Base-by-base conservation (phyloP, 2,888 invertebrate species). In the Mylabris sibirica region DNA sequence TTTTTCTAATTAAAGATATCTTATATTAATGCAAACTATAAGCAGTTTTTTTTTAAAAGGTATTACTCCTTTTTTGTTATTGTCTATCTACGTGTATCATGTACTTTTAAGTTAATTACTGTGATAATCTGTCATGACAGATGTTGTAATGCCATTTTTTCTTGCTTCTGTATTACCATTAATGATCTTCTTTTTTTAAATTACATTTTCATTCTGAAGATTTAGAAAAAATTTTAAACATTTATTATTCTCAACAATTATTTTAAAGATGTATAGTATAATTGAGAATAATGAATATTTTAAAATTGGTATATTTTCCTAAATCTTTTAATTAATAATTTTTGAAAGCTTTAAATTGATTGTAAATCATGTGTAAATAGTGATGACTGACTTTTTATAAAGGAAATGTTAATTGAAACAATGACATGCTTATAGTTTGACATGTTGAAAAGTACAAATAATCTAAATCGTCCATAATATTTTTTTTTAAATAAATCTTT, bases 91-190 rank as follows among this genome's bases (percentile, higher is more conserved):
- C 3, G 68, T 75, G 67, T 76, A 74, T 72, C 69, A 74, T 64
- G 71, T 71, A 74, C 67, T 73, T 74, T 73, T 76, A 76, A 76
- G 76, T 77, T 77, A 72, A 73, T 80, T 81, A 76, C 81, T 82
- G 82, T 82, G 82, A 82, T 82, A 82, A 78, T 78, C 79, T 76
- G 78, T 81, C 81, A 81, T 82, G 81, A 81, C 81, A 82, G 81
- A 80, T 74, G 14, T 57, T 57, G 60, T 34, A 76, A 76, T 76
- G 79, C 80, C 78, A 79, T 78, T 77, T 72, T 61, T 24, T 66
- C 38, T 64, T 66, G 60, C 60, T 59, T 67, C 63, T 66, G 38
- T 22, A 64, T 35, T 34, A 60, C 20, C 69, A 69, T 66, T 59
- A 61, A 44, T 64, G 63, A 68, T 44, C 20, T 60, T n/a, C n/a